A percentile compares a stretch with the other conserved stretches of the same genome.
phyloP scores from a whole-genome alignment of 2,888 invertebrate genomes.

The Mythimna albipuncta region DNA sequence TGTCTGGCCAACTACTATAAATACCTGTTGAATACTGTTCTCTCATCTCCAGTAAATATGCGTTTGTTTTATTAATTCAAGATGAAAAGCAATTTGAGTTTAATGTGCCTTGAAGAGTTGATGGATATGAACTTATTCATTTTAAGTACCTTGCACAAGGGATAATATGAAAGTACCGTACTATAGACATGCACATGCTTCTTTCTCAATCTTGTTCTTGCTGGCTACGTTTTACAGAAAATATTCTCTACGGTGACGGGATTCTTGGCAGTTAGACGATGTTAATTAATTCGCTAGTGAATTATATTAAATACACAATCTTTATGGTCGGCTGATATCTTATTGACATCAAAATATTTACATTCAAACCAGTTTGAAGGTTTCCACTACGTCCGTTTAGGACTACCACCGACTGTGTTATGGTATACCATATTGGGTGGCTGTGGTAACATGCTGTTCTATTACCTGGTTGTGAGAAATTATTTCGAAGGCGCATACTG shows the following conservation, averaged over 20 bases:
- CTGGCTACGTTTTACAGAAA: constrained; percentile 10
- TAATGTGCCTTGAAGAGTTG: constrained; percentile 40
- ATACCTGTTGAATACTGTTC: constrained; percentile 31
- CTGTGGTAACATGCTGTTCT: background rate
- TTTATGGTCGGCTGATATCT: constrained; percentile 51
- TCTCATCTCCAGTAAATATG: constrained; percentile 17
- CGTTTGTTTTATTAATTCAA: constrained; percentile 35
- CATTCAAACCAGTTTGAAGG: constrained; percentile 39
- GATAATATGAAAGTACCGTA: constrained; percentile 29
- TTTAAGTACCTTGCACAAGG: background rate
- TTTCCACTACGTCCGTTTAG: constrained; percentile 15
- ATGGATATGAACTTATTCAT: constrained; percentile 24
- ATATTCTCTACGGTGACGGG: constrained; percentile 39
- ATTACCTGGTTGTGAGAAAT: background rate
- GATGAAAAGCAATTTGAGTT: constrained; percentile 43
- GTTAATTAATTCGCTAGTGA: constrained; percentile 58
- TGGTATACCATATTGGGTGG: constrained; percentile 15
- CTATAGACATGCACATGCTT: constrained; percentile 10
- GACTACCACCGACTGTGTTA: constrained; percentile 16
- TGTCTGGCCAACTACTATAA: constrained; percentile 10
- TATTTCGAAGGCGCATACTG: constrained; percentile 9
- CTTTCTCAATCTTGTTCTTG: constrained; percentile 16
- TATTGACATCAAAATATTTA: constrained; percentile 62
- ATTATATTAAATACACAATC: constrained; percentile 58
- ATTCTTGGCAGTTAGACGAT: constrained; percentile 51